phyloP scores from a whole-genome alignment of 2,113 vertebrate species.

The Onychostoma macrolepis region DNA sequence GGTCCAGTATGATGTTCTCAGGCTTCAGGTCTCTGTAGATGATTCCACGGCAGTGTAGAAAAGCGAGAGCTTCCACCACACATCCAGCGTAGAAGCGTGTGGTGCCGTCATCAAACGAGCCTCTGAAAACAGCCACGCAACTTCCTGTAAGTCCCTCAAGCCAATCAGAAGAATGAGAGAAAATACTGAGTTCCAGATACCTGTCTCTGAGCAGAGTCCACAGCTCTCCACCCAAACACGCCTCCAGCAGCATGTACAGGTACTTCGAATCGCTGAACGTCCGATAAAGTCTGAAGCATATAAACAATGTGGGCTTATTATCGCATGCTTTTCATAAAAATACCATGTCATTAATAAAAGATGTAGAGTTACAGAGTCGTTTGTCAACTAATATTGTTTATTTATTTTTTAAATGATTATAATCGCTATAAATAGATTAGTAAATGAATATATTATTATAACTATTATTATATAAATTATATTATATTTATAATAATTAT shows the following conservation, averaged over 20 bases:
- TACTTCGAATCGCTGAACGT: conserved; percentile 76
- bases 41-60: conserved; percentile 72
- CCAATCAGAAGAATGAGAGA: background rate
- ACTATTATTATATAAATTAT: too few species aligned
- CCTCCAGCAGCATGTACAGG: conserved; percentile 79
- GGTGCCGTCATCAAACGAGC: conserved; percentile 69
- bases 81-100: conserved; percentile 76
- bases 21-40: conserved; percentile 79
- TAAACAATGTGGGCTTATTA: background rate
- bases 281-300: conserved; percentile 67
- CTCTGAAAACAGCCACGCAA: conserved; percentile 58
- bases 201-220: conserved; percentile 76
- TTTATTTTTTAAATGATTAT: too few species aligned
- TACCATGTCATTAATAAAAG: background rate
- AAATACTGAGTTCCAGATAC: conserved; percentile 41
- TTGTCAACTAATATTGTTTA: too few species aligned
- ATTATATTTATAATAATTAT: too few species aligned
- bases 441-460: too few species aligned
- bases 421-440: too few species aligned
- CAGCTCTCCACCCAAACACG: conserved; percentile 75
- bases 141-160: background rate
- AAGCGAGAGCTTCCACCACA: conserved; percentile 72
- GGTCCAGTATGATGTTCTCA: conserved; percentile 77
- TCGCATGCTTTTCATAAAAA: background rate
- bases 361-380: too few species aligned